Evolutionary conservation across 2,888 invertebrate species (phyloP).

Genomic region (Seira sanloemensis): DNA sequence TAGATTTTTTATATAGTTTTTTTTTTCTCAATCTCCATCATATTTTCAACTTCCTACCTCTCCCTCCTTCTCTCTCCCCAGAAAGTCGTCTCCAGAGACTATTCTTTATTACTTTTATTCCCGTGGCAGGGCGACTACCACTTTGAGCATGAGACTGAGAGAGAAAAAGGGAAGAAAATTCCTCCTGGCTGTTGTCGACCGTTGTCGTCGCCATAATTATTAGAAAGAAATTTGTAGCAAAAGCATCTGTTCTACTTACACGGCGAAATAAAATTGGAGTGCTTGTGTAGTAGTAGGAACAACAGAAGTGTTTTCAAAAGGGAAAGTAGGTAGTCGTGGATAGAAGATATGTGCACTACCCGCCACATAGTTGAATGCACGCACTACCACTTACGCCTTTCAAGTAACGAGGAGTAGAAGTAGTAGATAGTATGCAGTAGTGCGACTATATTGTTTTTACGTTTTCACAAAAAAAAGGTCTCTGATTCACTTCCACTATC

Average conservation of each 20-base stretch:
- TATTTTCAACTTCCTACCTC: background rate
- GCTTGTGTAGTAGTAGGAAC: constrained; percentile 26
- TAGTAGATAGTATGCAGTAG: background rate
- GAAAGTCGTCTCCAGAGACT: background rate
- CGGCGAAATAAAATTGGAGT: constrained; percentile 38
- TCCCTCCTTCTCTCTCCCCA: background rate
- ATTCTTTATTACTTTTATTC: background rate
- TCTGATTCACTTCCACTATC: background rate
- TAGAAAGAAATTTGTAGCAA: constrained; percentile 45
- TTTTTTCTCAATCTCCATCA: background rate
- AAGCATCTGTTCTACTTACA: constrained; percentile 60
- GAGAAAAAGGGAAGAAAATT: background rate
- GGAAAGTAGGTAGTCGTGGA: too few species aligned
- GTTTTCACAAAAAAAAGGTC: background rate
- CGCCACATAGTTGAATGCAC: background rate
- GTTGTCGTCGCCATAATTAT: constrained; percentile 53
- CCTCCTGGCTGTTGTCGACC: background rate
- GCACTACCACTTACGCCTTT: background rate
- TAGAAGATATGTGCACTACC: background rate
- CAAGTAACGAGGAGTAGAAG: background rate
- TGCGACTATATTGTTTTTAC: background rate
- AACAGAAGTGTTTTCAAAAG: too few species aligned
- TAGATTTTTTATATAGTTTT: background rate
- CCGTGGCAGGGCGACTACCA: background rate
- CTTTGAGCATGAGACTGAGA: background rate